Conservation (phyloP, 2,113 vertebrate species). For the Ochotona curzoniae region DNA sequence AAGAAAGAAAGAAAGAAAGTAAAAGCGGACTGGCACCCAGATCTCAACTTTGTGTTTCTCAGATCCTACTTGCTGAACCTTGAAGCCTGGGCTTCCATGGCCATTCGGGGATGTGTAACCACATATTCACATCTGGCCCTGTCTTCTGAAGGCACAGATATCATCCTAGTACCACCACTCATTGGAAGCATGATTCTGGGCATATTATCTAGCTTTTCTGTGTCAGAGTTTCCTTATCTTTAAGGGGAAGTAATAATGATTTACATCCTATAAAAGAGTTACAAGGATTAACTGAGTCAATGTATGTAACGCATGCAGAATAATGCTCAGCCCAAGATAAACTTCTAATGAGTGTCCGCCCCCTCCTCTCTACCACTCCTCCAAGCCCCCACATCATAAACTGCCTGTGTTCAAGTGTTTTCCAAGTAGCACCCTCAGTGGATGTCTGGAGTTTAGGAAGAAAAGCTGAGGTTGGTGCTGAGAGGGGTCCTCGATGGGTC, state of each 20-base stretch:
- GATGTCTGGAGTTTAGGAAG: constrained; percentile 7
- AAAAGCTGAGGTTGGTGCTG: background rate
- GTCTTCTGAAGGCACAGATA: constrained; percentile 40
- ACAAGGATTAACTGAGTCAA: constrained; percentile 19
- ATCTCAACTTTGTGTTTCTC: constrained; percentile 24
- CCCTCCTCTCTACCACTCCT: background rate
- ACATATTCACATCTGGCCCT: background rate
- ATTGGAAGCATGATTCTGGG: background rate
- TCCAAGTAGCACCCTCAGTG: background rate
- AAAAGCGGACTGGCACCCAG: background rate
- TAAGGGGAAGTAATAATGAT: constrained; percentile 32
- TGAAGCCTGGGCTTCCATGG: background rate
- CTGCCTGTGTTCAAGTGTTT: background rate
- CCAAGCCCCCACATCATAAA: background rate
- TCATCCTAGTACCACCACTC: background rate
- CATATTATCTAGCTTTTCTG: background rate
- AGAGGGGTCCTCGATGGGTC: background rate
- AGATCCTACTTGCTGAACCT: background rate
- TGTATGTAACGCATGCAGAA: background rate
- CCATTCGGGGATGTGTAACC: background rate
- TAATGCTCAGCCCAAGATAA: background rate
- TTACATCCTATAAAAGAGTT: background rate
- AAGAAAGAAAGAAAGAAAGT: too few relatives aligned
- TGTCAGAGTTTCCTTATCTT: constrained; percentile 19
- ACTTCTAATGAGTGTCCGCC: background rate